These are phyloP conservation scores for Volucella bombylans DNA, from an alignment of 2,888 invertebrate species.

Conservation along the genomic window DNA sequence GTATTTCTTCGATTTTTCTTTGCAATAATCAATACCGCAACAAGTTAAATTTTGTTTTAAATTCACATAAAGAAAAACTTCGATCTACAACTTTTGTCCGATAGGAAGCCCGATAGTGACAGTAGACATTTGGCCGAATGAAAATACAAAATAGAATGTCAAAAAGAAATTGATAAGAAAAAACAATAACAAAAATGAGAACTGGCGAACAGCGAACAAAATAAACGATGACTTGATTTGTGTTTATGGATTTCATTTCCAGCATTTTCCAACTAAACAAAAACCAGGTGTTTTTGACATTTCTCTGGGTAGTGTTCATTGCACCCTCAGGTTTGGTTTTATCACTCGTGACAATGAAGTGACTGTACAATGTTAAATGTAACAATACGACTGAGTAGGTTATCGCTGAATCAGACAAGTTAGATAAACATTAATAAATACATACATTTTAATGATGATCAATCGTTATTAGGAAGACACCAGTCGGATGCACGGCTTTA, in stretches of 20 bases:
- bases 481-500: too few species aligned
- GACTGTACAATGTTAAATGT: too few species aligned
- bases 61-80: conserved; percentile 35
- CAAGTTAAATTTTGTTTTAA: conserved; percentile 54
- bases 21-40: conserved; percentile 64
- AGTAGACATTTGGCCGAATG: conserved; percentile 33
- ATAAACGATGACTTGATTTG: conserved; percentile 28
- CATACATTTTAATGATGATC: too few species aligned
- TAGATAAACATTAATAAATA: too few species aligned
- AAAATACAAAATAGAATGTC: conserved; percentile 37
- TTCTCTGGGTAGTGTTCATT: background rate
- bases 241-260: background rate
- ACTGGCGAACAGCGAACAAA: conserved; percentile 37
- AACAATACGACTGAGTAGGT: background rate
- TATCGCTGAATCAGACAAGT: background rate
- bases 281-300: background rate
- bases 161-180: conserved; percentile 56
- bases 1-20: conserved; percentile 60
- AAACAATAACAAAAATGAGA: conserved; percentile 52
- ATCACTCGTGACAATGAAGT: too few species aligned
- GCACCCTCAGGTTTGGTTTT: too few species aligned
- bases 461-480: too few species aligned
- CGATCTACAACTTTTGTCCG: conserved; percentile 46
- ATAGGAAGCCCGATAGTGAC: conserved; percentile 44
- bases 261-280: background rate